Percentiles rank a stretch among this genome's conserved stretches.
phyloP scores from a whole-genome alignment of 2,797 vertebrate genomes.

The Anguilla marmorata region DNA sequence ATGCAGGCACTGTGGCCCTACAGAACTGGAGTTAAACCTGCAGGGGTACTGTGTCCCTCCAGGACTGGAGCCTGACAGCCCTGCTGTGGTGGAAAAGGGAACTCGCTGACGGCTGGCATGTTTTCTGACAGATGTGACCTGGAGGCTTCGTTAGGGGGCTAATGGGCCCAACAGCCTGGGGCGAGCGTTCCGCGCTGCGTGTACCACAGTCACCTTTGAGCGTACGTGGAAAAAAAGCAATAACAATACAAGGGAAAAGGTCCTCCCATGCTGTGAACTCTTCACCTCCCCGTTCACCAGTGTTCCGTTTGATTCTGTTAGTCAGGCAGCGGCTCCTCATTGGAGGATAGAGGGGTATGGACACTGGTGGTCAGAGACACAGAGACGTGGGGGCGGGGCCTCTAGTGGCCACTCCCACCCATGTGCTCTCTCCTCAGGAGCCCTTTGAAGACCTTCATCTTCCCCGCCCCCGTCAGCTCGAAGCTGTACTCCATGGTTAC shows the following conservation, averaged over 20 bases:
- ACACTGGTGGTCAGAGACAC: background rate
- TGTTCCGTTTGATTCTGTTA: background rate
- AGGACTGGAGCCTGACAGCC: too few species aligned
- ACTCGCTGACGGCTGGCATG: background rate
- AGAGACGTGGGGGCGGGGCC: background rate
- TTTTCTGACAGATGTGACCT: background rate
- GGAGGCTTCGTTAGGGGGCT: background rate
- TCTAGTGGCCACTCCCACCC: constrained; percentile 14
- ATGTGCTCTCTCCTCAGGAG: constrained; percentile 52
- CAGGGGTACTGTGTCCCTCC: too few species aligned
- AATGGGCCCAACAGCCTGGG: background rate
- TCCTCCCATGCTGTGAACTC: background rate
- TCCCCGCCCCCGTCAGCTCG: constrained; percentile 81
- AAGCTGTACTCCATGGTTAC: constrained; percentile 89
- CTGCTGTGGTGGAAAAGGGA: background rate
- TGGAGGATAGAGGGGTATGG: background rate
- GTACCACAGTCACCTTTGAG: background rate
- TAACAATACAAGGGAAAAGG: background rate
- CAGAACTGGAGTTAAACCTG: too few species aligned
- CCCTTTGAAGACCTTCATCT: constrained; percentile 76
- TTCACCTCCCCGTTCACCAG: background rate
- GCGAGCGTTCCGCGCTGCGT: background rate
- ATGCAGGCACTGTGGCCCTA: too few species aligned
- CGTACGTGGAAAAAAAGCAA: background rate
- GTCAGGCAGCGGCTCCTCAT: background rate